Conservation (phyloP, 2,113 vertebrate genomes). For the Tichodroma muraria region DNA sequence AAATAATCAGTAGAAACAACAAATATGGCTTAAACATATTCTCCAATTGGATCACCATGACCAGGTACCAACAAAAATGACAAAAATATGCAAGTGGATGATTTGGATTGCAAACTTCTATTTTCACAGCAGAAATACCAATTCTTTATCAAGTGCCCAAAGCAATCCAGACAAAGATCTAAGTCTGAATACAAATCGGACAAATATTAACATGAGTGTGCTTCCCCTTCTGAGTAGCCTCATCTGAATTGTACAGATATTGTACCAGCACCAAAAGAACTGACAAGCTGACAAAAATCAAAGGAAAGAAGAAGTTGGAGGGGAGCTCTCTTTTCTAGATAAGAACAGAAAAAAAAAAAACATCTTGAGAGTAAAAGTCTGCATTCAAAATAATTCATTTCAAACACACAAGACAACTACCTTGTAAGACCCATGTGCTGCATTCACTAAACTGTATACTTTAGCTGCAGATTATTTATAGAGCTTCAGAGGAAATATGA, state of each 20-base stretch:
- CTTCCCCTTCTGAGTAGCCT: background rate
- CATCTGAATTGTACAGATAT: background rate
- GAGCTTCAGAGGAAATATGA: background rate
- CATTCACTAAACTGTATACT: background rate
- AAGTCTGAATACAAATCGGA: background rate
- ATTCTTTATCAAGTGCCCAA: background rate
- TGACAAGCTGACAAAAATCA: background rate
- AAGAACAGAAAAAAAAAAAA: background rate
- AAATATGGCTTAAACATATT: background rate
- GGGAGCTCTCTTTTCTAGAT: background rate
- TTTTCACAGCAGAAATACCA: background rate
- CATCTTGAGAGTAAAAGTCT: background rate
- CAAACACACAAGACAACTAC: background rate
- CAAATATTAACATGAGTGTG: background rate
- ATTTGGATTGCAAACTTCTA: background rate
- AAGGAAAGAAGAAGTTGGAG: background rate
- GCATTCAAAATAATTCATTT: background rate
- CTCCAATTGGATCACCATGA: background rate
- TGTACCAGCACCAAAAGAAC: background rate
- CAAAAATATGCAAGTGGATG: background rate
- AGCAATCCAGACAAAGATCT: background rate
- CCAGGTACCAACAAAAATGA: background rate
- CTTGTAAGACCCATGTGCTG: background rate
- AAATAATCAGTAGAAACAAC: background rate
- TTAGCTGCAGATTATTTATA: background rate